Evolutionary conservation across 2,888 invertebrate species (phyloP), one percentile per base, ranked within the genome.

Genomic region (Drosophila neonasuta): DNA sequence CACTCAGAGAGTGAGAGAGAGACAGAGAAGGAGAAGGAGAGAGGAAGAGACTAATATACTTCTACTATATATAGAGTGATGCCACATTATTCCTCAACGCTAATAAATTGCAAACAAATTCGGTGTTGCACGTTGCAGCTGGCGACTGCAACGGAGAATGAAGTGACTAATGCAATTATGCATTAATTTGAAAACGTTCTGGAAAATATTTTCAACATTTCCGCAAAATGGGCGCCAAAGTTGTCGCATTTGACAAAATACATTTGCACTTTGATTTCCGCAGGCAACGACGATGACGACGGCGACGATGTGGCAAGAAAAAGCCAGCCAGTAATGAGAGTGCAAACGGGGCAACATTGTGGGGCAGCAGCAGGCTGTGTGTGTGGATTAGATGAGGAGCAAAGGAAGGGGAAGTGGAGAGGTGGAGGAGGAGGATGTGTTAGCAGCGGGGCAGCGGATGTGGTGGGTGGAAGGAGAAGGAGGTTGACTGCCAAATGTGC

Each of bases 111-210:
- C 75, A 82, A 71, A 71, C 80, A 73, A 82, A 82, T 83, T 81
- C 58, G 70, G 73, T 41, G 42, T 17, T 5, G 54, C 15, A 30
- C 17, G 9, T 15, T 20, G 13, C 52, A 36, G 41, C 8, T 10
- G 42, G 39, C 10, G 9, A 42, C 42, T 29, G 17, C 44, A 13
- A 39, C 11, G 15, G 1, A 6, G 65, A 73, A 71, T 68, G 66
- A 71, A 86, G 87, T 80, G 81, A 55, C 80, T 79, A 86, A 85
- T 86, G 83, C 80, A 85, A 82, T 82, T 82, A 87, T 85, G 71
- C 77, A 68, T 87, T 85, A 84, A 82, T 82, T 69, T 77, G 56
- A 51, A 59, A 66, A 54, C 56, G 68, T 65, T 62, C 86, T 70
- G 58, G 58, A 41, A 65, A 68, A 79, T 68, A 68, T 70, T 77